phyloP scores from a whole-genome alignment of 2,113 vertebrate species.

The Strix aluco region DNA sequence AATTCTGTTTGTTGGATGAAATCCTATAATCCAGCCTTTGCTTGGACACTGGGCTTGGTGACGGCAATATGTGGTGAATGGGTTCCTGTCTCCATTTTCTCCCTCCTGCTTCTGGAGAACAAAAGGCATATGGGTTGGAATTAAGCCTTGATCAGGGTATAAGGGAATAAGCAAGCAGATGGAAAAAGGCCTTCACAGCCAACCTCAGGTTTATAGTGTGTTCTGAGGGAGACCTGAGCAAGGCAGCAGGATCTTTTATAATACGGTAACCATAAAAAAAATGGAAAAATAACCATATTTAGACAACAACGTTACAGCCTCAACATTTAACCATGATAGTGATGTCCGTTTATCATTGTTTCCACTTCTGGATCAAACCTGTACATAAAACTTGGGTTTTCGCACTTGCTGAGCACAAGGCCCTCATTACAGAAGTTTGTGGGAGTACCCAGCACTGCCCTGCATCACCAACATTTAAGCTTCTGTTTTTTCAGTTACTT shows the following conservation, averaged over 20 bases:
- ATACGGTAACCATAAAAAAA: neutral
- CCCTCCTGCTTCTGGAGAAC: neutral
- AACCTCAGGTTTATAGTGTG: accelerated
- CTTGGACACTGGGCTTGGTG: neutral
- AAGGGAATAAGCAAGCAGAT: neutral
- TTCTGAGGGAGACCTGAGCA: neutral
- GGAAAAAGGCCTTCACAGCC: neutral
- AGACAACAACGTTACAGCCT: neutral
- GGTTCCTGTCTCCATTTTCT: neutral
- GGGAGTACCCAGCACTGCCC: neutral
- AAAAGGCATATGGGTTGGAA: neutral
- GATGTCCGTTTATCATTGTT: neutral
- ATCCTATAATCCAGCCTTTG: neutral
- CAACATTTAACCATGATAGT: neutral
- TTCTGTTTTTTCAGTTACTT: neutral
- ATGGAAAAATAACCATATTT: neutral
- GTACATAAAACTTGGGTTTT: neutral
- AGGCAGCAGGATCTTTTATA: neutral
- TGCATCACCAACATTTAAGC: accelerated
- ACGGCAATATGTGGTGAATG: accelerated
- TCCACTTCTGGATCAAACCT: neutral
- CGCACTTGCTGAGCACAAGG: neutral
- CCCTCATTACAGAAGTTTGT: neutral
- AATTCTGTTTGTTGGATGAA: neutral
- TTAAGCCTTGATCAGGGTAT: neutral